These are phyloP conservation scores for Leucophora obtusa DNA, from an alignment of 2,888 invertebrate genomes.

Conservation along the genomic window DNA sequence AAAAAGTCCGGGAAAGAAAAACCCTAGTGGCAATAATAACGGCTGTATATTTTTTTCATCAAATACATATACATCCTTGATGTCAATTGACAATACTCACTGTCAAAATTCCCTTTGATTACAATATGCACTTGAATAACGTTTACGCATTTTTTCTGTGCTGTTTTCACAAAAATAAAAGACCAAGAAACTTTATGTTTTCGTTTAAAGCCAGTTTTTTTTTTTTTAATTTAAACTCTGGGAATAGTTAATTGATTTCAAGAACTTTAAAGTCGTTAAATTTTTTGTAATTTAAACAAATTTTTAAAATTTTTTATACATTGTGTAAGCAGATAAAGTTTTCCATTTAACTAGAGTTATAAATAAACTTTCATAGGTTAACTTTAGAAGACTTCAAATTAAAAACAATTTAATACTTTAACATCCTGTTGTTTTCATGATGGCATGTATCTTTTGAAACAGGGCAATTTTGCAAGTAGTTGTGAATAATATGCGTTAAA, in stretches of 20 bases:
- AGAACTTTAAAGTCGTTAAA: conserved; percentile 17
- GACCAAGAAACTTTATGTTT: conserved; percentile 10
- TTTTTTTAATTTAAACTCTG: conserved; percentile 1
- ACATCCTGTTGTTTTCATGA: not conserved
- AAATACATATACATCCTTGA: conserved; percentile 27
- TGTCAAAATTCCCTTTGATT: conserved; percentile 41
- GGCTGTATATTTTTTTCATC: not conserved
- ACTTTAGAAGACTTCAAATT: not conserved
- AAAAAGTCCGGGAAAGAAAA: too few relatives aligned
- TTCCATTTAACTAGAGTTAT: not conserved
- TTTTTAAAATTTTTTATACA: too few relatives aligned
- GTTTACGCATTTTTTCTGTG: conserved; percentile 32
- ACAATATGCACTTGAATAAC: conserved; percentile 19
- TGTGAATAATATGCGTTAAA: too few relatives aligned
- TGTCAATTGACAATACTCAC: conserved; percentile 44
- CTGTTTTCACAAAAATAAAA: conserved; percentile 7
- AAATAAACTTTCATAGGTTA: not conserved
- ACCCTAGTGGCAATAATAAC: conserved; percentile 32
- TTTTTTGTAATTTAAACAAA: too few relatives aligned
- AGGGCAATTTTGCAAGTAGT: not conserved
- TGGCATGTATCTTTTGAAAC: not conserved
- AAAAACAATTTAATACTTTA: not conserved
- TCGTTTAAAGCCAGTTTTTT: not conserved
- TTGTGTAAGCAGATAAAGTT: not conserved
- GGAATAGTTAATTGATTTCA: conserved; percentile 41